A percentile compares a stretch with the other conserved stretches of the same genome.
These are phyloP conservation scores for Synanthedon andrenaeformis DNA, from an alignment of 2,888 invertebrate genomes.

Conservation along the genomic window DNA sequence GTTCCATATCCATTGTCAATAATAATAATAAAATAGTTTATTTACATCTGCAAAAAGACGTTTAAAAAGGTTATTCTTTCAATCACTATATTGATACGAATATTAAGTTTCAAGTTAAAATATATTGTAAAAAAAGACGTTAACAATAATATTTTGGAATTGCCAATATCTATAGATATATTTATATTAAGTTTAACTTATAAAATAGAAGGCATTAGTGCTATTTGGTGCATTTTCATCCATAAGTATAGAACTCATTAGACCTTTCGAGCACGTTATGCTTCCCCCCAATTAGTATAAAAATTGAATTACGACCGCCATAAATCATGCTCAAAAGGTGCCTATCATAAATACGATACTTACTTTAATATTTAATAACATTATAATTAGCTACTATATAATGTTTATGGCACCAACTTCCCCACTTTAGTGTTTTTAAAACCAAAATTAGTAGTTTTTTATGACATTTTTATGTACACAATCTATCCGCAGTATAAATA, in stretches of 20 bases:
- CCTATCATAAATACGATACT: constrained; percentile 4
- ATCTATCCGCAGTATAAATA: not conserved
- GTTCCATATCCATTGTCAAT: too few species aligned
- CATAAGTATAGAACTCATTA: not conserved
- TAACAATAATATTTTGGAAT: too few species aligned
- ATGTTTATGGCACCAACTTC: not conserved
- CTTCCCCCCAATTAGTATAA: not conserved
- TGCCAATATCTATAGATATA: too few species aligned
- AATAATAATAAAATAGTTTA: too few species aligned
- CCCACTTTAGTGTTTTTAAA: not conserved
- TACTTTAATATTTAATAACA: constrained; percentile 3
- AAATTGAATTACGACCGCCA: not conserved
- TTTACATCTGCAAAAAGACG: too few species aligned
- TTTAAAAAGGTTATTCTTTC: too few species aligned
- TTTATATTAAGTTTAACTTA: too few species aligned
- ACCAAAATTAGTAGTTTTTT: not conserved
- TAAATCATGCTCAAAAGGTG: constrained; percentile 4
- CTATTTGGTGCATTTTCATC: too few species aligned
- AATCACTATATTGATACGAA: too few species aligned
- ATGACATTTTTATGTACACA: not conserved
- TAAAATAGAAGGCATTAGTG: too few species aligned
- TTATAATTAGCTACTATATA: constrained; percentile 4
- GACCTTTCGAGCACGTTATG: not conserved
- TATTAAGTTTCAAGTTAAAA: too few species aligned
- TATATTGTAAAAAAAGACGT: too few species aligned